Base-by-base conservation (phyloP, 2,888 invertebrate genomes). In the Ecliptopera silaceata region DNA sequence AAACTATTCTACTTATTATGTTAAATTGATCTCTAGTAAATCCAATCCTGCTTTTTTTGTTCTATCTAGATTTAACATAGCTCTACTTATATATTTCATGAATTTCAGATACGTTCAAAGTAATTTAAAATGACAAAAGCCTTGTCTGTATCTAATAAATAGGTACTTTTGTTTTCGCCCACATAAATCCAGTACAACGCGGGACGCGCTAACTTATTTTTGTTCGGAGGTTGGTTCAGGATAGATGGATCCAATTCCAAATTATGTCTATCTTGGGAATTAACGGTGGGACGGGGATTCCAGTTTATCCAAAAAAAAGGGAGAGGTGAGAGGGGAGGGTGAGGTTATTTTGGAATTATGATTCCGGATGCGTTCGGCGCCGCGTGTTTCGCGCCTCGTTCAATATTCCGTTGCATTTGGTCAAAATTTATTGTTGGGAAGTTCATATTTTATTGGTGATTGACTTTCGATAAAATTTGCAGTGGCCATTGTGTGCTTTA, bases 231-330 rank as follows among this genome's bases (percentile, higher is more conserved):
- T 81, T 83, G 81, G 61, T 56, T 71, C 79, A 84, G 86, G 89
- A 92, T 91, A 90, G 89, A 92, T 91, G 91, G 88, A 91, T 92
- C 92, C 92, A 92, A 92, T 92, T 92, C 91, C 89, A 90, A 92
- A 91, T 91, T 92, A 92, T 91, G 89, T 90, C 86, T 90, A 88
- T 90, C 92, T 90, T 91, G 92, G 92, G 92, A 92, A 92, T 92
- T 88, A 89, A 88, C 90, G 82, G 79, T 80, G 85, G 84, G 80
- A 81, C 82, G 88, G 88, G 86, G 88, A 89, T 84, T 88, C 90
- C 88, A 85, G 84, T 90, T 89, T 91, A 87, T 84, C 86, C 86
- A 87, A 90, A 89, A 88, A n/a, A 88, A 89, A 79, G 66, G 71
- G 74, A 68, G 80, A 76, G 72, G 72, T 68, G 69, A 67, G 71